phyloP scores from a whole-genome alignment of 2,113 vertebrate genomes.

The Cyphomyrus plagiostoma region DNA sequence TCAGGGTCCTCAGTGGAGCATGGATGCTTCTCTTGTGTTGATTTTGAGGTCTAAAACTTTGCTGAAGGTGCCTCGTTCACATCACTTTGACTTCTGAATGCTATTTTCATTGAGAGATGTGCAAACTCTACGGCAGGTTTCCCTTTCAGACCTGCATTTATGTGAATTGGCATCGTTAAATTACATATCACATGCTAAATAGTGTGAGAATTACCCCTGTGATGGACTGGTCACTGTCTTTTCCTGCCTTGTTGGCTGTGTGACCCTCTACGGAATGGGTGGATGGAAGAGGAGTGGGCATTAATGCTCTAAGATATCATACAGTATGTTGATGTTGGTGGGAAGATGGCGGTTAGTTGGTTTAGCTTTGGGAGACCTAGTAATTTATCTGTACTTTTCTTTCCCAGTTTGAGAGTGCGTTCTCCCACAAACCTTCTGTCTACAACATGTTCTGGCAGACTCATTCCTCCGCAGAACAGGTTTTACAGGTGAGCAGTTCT shows the following conservation, averaged over 20 bases:
- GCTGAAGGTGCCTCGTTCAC: background rate
- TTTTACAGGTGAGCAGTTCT: constrained; percentile 70
- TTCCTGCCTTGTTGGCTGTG: background rate
- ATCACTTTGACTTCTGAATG: background rate
- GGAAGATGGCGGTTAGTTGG: background rate
- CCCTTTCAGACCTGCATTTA: background rate
- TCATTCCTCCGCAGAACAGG: constrained; percentile 71
- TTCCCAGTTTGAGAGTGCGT: constrained; percentile 90
- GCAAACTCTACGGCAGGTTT: background rate
- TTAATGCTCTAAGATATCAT: background rate
- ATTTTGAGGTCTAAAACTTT: background rate
- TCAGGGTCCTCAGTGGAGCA: background rate
- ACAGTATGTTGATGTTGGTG: background rate
- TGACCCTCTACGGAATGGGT: background rate
- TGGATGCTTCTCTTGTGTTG: background rate
- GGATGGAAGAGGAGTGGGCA: background rate
- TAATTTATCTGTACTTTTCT: background rate
- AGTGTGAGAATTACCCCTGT: background rate
- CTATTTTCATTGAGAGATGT: background rate
- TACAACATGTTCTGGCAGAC: constrained; percentile 97
- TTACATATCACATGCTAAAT: too few relatives aligned
- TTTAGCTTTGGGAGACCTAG: background rate
- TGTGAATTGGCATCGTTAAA: background rate
- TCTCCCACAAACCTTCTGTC: constrained; percentile 86
- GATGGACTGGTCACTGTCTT: background rate